These are phyloP conservation scores for Virgularia gustaviana DNA, from an alignment of 92 coral and sea anemone genomes.

Conservation along the genomic window DNA sequence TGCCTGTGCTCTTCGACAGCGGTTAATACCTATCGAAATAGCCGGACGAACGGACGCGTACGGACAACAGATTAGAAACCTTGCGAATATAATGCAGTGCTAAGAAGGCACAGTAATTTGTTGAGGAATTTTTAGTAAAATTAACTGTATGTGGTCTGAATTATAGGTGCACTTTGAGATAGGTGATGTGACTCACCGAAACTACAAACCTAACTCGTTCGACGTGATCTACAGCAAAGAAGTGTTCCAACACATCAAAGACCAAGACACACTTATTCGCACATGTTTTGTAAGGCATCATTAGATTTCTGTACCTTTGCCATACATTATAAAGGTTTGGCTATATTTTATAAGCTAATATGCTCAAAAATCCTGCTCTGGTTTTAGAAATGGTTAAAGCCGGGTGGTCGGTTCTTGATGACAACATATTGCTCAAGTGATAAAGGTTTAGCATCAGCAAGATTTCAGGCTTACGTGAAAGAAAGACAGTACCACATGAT, in stretches of 20 bases:
- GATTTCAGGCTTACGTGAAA: conserved; percentile 24
- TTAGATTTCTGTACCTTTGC: too few relatives aligned
- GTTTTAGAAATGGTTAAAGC: conserved; percentile 26
- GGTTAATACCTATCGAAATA: too few relatives aligned
- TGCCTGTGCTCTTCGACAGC: too few relatives aligned
- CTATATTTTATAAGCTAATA: background rate
- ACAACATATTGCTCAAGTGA: conserved; percentile 38
- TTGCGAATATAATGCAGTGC: background rate
- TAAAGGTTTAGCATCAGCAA: conserved; percentile 25
- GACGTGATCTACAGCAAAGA: conserved; percentile 36
- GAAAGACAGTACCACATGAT: conserved; percentile 38
- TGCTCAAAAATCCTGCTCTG: background rate
- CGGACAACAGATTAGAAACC: too few relatives aligned
- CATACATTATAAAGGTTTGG: background rate
- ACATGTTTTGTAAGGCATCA: conserved; percentile 17
- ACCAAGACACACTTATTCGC: conserved; percentile 8
- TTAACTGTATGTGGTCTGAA: background rate
- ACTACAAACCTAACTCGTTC: conserved; percentile 24
- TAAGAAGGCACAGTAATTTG: background rate
- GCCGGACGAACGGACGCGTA: too few relatives aligned
- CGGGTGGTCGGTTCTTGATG: conserved; percentile 25
- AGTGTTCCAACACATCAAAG: conserved; percentile 23
- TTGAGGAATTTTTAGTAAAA: background rate
- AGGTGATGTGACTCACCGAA: conserved; percentile 28
- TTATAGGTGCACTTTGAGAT: conserved; percentile 32